phyloP scores from a whole-genome alignment of 2,888 invertebrate genomes.

The Brachypterus glaber region DNA sequence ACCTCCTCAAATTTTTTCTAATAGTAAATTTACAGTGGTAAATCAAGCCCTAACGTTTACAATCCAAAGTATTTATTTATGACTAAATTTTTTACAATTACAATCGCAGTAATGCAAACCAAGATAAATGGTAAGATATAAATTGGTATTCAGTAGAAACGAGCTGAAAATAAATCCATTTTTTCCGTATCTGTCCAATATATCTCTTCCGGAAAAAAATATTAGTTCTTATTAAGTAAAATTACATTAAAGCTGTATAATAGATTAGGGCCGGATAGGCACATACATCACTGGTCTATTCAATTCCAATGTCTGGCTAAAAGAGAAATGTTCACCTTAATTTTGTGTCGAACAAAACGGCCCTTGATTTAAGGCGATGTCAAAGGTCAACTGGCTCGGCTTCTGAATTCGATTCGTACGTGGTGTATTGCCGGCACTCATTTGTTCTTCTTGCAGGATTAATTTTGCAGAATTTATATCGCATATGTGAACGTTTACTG shows the following conservation, averaged over 20 bases:
- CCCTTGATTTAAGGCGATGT: constrained; percentile 31
- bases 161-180: background rate
- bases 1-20: too few species aligned
- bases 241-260: constrained; percentile 6
- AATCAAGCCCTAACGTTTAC: too few species aligned
- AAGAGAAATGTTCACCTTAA: constrained; percentile 38
- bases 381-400: constrained; percentile 38
- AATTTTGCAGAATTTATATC: too few species aligned
- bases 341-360: constrained; percentile 36
- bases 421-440: too few species aligned
- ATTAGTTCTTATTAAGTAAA: constrained; percentile 3
- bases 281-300: constrained; percentile 30
- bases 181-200: background rate
- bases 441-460: too few species aligned
- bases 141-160: constrained; percentile 1
- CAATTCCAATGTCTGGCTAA: constrained; percentile 33
- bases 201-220: background rate
- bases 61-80: too few species aligned
- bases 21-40: too few species aligned
- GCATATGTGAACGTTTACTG: too few species aligned
- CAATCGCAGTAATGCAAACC: too few species aligned
- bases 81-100: too few species aligned
- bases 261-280: constrained; percentile 15
- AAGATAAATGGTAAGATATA: too few species aligned
- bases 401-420: constrained; percentile 30